Percentiles rank a stretch among this genome's conserved stretches.
Conservation (phyloP, 2,888 invertebrate genomes). For the Scaptomyza cyrtandrae region DNA sequence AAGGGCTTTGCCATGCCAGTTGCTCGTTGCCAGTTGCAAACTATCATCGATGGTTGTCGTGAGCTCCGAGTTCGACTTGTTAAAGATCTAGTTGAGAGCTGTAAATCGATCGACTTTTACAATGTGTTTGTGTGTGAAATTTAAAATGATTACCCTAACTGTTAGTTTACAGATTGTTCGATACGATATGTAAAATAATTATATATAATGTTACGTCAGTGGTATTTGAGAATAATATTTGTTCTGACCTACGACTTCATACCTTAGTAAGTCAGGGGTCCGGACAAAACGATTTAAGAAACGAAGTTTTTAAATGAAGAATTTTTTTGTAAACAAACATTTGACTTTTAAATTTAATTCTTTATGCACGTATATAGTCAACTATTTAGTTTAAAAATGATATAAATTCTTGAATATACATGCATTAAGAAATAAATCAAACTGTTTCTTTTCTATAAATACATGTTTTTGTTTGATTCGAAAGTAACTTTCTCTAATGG, state of each 20-base stretch:
- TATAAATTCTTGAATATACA: not conserved
- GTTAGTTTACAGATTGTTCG: not conserved
- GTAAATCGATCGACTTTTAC: not conserved
- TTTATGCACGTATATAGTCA: too few species aligned
- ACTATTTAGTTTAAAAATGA: too few species aligned
- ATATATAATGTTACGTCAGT: not conserved
- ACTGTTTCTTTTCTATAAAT: not conserved
- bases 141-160: not conserved
- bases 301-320: not conserved
- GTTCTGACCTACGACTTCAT: not conserved
- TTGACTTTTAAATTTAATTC: too few species aligned
- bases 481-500: not conserved
- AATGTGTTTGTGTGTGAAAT: constrained; percentile 12
- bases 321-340: too few species aligned
- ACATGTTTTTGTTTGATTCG: not conserved
- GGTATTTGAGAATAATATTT: not conserved
- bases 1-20: constrained; percentile 25
- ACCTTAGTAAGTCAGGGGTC: too few species aligned
- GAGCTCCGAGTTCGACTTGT: constrained; percentile 24
- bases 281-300: not conserved
- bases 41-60: constrained; percentile 26
- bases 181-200: not conserved
- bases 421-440: not conserved
- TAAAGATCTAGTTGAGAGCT: constrained; percentile 13
- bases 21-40: not conserved